Evolutionary conservation across 2,888 invertebrate genomes (phyloP).

Genomic region (Chesias legatella): DNA sequence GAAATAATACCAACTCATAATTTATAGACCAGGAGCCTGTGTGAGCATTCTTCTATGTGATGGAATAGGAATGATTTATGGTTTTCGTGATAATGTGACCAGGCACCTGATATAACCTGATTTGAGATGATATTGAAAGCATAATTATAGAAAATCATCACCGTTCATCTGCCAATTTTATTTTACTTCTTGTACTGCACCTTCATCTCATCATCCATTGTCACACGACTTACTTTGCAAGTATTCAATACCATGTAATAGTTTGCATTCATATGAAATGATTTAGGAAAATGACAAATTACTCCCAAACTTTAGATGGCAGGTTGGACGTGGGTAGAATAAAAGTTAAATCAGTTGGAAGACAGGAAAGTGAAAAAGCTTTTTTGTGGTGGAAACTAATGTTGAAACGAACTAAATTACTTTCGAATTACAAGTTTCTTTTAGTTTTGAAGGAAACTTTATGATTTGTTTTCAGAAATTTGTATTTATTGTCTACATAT

Average conservation of each 20-base stretch:
- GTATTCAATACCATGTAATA: too few species aligned
- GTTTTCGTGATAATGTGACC: too few species aligned
- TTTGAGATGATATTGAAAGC: too few species aligned
- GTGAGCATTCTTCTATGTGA: constrained; percentile 1
- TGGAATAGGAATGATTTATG: too few species aligned
- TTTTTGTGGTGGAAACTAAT: constrained; percentile 13
- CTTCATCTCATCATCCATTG: too few species aligned
- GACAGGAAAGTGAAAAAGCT: constrained; percentile 9
- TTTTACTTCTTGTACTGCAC: too few species aligned
- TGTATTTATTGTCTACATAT: constrained; percentile 6
- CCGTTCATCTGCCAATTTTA: too few species aligned
- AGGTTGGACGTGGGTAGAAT: constrained; percentile 4
- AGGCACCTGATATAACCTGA: too few species aligned
- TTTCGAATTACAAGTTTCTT: constrained; percentile 19
- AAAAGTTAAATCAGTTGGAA: constrained; percentile 13
- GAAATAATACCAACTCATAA: constrained; percentile 52
- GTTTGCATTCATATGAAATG: too few species aligned
- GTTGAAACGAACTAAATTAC: background rate
- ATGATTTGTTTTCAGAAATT: constrained; percentile 5
- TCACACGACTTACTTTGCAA: too few species aligned
- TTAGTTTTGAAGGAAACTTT: constrained; percentile 14
- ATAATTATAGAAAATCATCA: too few species aligned
- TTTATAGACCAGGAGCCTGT: constrained; percentile 32
- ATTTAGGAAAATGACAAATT: background rate
- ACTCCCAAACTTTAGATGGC: constrained; percentile 2